Evolutionary conservation across 2,797 vertebrate genomes (phyloP).

Genomic region (Pteronotus mesoamericanus): DNA sequence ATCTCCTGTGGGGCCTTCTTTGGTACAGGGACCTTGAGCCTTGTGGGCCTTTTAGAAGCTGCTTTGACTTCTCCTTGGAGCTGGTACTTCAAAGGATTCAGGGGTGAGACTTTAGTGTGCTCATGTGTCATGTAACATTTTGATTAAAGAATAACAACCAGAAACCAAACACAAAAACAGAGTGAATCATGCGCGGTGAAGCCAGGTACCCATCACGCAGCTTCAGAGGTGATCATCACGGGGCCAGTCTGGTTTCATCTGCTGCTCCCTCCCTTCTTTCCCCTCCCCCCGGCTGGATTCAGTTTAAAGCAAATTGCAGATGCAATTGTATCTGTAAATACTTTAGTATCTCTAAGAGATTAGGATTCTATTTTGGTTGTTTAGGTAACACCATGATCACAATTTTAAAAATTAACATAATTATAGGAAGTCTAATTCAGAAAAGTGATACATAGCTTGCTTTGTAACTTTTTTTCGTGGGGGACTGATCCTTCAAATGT

Average conservation of each 20-base stretch:
- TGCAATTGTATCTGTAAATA: neutral
- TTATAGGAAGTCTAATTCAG: conserved; percentile 7
- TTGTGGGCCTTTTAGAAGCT: neutral
- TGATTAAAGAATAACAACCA: neutral
- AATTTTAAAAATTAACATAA: neutral
- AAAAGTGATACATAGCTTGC: neutral
- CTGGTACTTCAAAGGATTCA: neutral
- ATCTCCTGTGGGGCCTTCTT: neutral
- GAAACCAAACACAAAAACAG: neutral
- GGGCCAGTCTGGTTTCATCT: neutral
- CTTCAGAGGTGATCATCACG: neutral
- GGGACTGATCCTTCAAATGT: neutral
- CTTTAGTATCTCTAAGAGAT: neutral
- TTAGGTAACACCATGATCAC: neutral
- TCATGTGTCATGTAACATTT: neutral
- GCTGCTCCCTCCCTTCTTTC: no score
- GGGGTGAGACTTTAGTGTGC: neutral
- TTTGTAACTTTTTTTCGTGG: neutral
- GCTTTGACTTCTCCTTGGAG: neutral
- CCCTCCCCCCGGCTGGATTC: neutral
- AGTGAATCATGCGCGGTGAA: neutral
- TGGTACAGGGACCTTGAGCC: neutral
- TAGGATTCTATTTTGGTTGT: neutral
- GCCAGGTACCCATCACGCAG: no score
- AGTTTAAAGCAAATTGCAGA: neutral